Evolutionary conservation across 1,140 invertebrate genomes (phyloP), one percentile per base, ranked within the genome.

Genomic region (Zaprionus camerounensis): DNA sequence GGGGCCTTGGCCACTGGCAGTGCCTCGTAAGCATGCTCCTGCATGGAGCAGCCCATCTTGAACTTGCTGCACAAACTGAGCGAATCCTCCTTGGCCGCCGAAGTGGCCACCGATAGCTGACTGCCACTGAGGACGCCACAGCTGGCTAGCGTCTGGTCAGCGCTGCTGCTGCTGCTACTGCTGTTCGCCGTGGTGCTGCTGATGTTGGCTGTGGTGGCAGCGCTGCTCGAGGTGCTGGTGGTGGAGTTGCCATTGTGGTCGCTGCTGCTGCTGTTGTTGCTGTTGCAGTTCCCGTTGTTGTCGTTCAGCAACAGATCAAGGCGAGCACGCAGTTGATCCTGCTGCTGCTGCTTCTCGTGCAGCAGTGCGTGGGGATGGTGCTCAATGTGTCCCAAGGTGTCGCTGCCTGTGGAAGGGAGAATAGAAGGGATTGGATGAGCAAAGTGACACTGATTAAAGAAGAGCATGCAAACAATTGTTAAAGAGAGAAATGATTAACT

Each of bases 261-360:
- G 73, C 55, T 78, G 66, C 20, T 71, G 72, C 72, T 75, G 72
- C 72, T 71, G 91, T 93, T 92, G 77, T 78, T 80, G 41, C 74
- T 62, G 44, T 67, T 82, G 55, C 74, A 78, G 44, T 84, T 84
- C 1, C 70, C 71, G 59, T 94, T 79, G 72, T 94, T 93, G 81
- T 96, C 96, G 2, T 97, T 97, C 20, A 98, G 93, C 15, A 98
- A 93, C 7, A 98, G 93, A 4, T 97, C 97, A 28, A 98, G 93
- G 1, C 97, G 94, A 94, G 97, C 97, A 93, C 98, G 97, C 31
- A 98, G 94, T 92, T 98, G 97, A 90, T 92, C 90, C 77, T 91
- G 91, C 36, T 92, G 91, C 46, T 92, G 83, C 62, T 88, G 91
- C 53, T 92, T 92, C 26, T 91, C 86, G 38, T 69, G 79, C 4